These are phyloP conservation scores for Cricetomys ansorgei DNA, from an alignment of 2,113 vertebrate genomes.

Conservation along the genomic window DNA sequence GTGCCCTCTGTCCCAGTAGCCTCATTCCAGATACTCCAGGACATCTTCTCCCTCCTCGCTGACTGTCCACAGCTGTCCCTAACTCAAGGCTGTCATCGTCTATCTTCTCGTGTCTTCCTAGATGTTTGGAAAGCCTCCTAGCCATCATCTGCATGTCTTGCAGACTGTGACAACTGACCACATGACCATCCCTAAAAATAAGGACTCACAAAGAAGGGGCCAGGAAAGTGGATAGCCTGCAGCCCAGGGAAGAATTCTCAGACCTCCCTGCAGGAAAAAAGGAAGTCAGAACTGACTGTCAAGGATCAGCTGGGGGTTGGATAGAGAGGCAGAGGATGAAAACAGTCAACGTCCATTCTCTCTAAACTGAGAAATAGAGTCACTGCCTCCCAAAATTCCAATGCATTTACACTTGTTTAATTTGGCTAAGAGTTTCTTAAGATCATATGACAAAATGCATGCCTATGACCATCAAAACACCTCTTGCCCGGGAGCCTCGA, in stretches of 20 bases:
- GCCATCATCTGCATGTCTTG: fast-evolving
- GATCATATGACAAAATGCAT: neutral
- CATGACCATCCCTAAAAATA: fast-evolving
- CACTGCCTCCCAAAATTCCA: neutral
- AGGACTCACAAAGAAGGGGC: neutral
- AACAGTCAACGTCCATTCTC: neutral
- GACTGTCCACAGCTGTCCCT: neutral
- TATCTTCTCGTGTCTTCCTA: neutral
- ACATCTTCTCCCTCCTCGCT: neutral
- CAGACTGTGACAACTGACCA: fast-evolving
- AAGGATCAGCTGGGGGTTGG: neutral
- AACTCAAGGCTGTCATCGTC: neutral
- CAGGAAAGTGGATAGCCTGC: neutral
- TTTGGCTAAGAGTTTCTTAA: neutral
- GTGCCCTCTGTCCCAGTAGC: neutral
- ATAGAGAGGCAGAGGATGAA: no score
- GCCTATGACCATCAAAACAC: no score
- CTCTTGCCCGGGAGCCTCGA: no score
- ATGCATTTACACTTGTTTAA: no score
- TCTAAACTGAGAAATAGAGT: no score
- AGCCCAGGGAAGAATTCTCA: neutral
- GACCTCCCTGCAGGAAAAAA: neutral
- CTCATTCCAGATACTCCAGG: fast-evolving
- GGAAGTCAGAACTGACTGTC: no score
- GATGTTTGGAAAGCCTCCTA: fast-evolving